Percentiles rank a stretch among this genome's conserved stretches.
phyloP scores from a whole-genome alignment of 2,797 vertebrate species.

The Gymnoscopelus braueri region DNA sequence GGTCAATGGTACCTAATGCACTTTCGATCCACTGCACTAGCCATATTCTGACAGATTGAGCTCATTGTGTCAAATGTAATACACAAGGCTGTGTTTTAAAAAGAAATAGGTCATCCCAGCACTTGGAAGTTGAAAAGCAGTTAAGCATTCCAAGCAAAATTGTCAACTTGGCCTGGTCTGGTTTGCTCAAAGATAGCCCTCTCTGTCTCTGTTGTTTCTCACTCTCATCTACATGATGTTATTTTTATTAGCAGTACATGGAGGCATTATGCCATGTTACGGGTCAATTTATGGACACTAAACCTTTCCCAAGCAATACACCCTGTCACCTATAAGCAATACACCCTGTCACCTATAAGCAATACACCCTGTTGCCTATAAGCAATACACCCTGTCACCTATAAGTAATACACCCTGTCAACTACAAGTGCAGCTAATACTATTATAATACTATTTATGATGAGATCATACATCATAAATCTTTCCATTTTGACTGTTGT shows the following conservation, averaged over 20 bases:
- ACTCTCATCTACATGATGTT: constrained; percentile 8
- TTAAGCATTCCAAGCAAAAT: constrained; percentile 26
- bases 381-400: no score
- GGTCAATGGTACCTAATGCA: constrained; percentile 51
- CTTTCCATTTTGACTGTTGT: constrained; percentile 23
- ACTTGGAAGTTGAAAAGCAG: constrained; percentile 33
- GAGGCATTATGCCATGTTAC: no score
- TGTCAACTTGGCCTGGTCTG: constrained; percentile 19
- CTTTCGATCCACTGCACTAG: constrained; percentile 35
- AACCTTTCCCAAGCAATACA: no score
- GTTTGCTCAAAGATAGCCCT: constrained; percentile 19
- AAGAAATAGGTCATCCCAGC: constrained; percentile 22
- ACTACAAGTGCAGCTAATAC: background rate
- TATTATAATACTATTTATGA: no score
- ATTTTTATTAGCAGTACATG: constrained; percentile 11
- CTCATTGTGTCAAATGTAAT: constrained; percentile 38
- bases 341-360: no score
- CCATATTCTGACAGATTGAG: constrained; percentile 41
- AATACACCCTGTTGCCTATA: no score
- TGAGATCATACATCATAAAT: constrained; percentile 11
- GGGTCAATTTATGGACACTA: no score
- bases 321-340: no score
- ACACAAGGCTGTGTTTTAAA: constrained; percentile 31
- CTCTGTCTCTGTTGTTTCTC: constrained; percentile 21
- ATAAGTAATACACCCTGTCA: no score